Percentiles rank a stretch among this genome's conserved stretches.
Conservation (phyloP, 2,888 invertebrate species). For the Amiota communis region DNA sequence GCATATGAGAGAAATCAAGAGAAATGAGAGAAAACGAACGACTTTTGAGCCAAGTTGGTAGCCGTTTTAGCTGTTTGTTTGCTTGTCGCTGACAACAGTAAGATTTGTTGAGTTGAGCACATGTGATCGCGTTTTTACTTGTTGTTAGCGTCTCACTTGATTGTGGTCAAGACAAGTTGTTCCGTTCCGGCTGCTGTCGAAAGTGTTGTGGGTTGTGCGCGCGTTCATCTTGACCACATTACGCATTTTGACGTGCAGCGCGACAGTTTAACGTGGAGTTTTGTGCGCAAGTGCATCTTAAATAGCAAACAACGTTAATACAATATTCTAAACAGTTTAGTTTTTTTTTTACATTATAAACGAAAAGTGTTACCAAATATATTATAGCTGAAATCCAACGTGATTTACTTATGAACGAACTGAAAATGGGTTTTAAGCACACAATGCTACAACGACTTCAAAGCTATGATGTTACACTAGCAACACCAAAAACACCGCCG, state of each 20-base stretch:
- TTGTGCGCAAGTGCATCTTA: neutral
- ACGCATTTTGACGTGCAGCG: constrained; percentile 69
- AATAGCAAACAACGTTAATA: neutral
- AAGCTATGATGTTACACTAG: constrained; percentile 60
- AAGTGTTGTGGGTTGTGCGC: constrained; percentile 49
- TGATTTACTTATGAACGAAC: constrained; percentile 64
- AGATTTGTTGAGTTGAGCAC: constrained; percentile 1
- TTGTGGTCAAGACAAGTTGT: constrained; percentile 45
- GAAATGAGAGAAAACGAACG: constrained; percentile 36
- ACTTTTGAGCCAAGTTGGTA: constrained; percentile 36
- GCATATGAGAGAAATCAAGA: constrained; percentile 12
- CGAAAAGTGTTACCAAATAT: neutral
- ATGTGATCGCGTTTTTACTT: constrained; percentile 1
- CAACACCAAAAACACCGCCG: constrained; percentile 29
- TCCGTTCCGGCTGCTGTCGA: neutral
- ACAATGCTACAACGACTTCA: constrained; percentile 69
- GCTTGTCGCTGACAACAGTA: constrained; percentile 12
- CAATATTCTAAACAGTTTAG: too few species aligned
- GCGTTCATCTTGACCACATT: constrained; percentile 59
- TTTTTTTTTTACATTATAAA: neutral
- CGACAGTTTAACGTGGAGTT: constrained; percentile 57
- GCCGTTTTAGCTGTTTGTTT: constrained; percentile 2
- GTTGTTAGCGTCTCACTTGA: constrained; percentile 16
- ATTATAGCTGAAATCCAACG: neutral
- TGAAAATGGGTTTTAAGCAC: constrained; percentile 71